phyloP scores from a whole-genome alignment of 1,140 invertebrate species.

The Dufourea novaeangliae region DNA sequence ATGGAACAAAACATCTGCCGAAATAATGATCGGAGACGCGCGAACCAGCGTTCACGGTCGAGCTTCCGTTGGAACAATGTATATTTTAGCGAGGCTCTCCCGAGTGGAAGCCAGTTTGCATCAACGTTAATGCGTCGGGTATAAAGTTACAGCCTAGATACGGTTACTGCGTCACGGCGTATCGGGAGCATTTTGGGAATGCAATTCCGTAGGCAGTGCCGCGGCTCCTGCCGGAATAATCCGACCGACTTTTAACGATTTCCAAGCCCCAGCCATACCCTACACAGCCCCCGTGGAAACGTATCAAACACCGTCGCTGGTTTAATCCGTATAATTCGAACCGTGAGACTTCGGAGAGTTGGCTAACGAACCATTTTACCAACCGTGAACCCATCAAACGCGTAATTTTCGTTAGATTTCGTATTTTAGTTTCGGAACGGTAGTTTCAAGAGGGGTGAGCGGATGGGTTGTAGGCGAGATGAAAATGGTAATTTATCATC shows the following conservation, averaged over 20 bases:
- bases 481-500: background rate
- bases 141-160: background rate
- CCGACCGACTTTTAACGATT: background rate
- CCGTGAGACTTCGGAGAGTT: background rate
- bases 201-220: background rate
- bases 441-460: background rate
- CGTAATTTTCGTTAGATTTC: background rate
- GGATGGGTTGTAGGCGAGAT: background rate
- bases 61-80: conserved; percentile 13
- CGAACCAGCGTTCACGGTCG: too few species aligned
- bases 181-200: background rate
- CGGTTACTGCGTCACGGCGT: background rate
- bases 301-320: background rate
- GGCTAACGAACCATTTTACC: background rate
- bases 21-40: background rate
- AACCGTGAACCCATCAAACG: background rate
- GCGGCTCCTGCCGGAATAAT: background rate
- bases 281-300: background rate
- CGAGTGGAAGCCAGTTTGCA: background rate
- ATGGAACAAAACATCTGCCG: background rate
- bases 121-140: conserved; percentile 2
- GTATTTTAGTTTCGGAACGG: background rate
- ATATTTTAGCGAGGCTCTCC: conserved; percentile 11
- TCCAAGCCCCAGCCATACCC: too few species aligned
- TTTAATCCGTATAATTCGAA: background rate